These are phyloP conservation scores for Catostomus latipinnis DNA, from an alignment of 2,797 vertebrate species.

Conservation along the genomic window DNA sequence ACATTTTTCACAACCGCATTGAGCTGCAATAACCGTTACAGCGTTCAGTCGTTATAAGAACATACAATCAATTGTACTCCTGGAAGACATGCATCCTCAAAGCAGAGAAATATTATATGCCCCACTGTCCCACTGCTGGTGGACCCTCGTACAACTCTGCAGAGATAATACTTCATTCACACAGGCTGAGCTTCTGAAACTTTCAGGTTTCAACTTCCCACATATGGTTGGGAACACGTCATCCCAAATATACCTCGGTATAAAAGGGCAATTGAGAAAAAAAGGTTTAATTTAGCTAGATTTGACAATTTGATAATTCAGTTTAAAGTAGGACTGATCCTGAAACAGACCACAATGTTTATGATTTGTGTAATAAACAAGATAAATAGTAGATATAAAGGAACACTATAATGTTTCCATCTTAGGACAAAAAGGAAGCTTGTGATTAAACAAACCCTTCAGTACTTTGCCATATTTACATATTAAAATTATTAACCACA, in stretches of 20 bases:
- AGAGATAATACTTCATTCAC: conserved; percentile 38
- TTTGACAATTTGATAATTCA: background rate
- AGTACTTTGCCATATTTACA: conserved; percentile 23
- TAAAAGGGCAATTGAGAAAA: too few relatives aligned
- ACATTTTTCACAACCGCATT: conserved; percentile 87
- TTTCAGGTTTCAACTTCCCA: too few relatives aligned
- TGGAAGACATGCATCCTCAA: conserved; percentile 81
- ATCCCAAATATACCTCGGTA: too few relatives aligned
- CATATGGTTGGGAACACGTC: too few relatives aligned
- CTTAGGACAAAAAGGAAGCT: too few relatives aligned
- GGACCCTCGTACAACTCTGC: conserved; percentile 44
- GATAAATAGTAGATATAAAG: background rate
- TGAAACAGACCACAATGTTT: conserved; percentile 15
- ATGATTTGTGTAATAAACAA: conserved; percentile 14
- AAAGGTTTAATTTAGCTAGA: background rate
- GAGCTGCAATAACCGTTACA: conserved; percentile 87
- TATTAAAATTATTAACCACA: conserved; percentile 14
- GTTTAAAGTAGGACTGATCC: conserved; percentile 2
- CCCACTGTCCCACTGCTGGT: conserved; percentile 69
- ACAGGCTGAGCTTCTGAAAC: background rate
- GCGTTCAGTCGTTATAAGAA: conserved; percentile 85
- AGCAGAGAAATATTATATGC: conserved; percentile 80
- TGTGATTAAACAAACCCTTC: conserved; percentile 12
- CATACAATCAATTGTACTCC: conserved; percentile 82
- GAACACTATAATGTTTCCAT: background rate